Evolutionary conservation across 2,797 vertebrate genomes (phyloP).

Genomic region (Pempheris klunzingeri): DNA sequence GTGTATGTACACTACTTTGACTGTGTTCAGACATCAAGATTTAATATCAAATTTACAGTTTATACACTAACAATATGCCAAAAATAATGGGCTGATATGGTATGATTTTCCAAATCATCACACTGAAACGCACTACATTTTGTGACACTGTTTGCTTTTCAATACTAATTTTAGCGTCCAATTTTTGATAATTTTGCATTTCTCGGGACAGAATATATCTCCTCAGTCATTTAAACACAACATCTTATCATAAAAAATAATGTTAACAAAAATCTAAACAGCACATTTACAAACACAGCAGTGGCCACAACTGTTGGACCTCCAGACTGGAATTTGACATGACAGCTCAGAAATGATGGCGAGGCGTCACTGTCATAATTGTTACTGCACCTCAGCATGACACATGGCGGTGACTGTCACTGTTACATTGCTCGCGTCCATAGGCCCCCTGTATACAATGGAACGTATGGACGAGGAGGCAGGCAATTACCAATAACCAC

Average conservation of each 20-base stretch:
- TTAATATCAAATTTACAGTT: constrained; percentile 68
- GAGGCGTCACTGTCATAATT: constrained; percentile 62
- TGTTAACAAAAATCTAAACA: constrained; percentile 47
- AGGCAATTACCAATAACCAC: constrained; percentile 68
- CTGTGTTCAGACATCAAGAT: constrained; percentile 63
- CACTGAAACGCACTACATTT: constrained; percentile 51
- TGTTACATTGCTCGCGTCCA: constrained; percentile 47
- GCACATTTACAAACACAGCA: constrained; percentile 68
- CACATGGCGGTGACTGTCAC: constrained; percentile 62
- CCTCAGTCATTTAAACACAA: constrained; percentile 45
- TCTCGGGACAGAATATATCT: constrained; percentile 27
- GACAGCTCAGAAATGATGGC: constrained; percentile 68
- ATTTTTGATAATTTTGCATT: constrained; percentile 29
- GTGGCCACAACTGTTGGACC: constrained; percentile 57
- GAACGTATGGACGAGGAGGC: constrained; percentile 65
- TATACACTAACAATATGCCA: constrained; percentile 64
- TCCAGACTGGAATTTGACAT: constrained; percentile 66
- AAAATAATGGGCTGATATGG: constrained; percentile 53
- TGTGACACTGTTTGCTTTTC: constrained; percentile 44
- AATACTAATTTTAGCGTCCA: constrained; percentile 45
- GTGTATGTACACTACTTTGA: constrained; percentile 59
- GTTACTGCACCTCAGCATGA: constrained; percentile 61
- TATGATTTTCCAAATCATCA: constrained; percentile 46
- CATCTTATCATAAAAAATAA: constrained; percentile 42
- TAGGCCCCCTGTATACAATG: constrained; percentile 72